Conservation (phyloP, 2,113 vertebrate genomes). For the Dipodomys stephensi region DNA sequence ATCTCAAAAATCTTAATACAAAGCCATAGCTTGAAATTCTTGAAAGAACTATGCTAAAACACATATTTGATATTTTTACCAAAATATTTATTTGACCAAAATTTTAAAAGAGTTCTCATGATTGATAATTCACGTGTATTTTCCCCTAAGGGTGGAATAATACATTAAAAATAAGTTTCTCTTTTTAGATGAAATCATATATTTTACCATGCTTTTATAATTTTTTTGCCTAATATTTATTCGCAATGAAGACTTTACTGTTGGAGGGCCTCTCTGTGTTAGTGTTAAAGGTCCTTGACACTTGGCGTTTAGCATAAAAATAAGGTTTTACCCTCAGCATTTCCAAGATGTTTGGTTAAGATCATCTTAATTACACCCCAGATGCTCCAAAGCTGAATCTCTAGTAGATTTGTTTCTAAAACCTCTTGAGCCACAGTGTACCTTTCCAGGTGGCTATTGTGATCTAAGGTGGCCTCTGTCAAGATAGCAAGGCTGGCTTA, state of each 20-base stretch:
- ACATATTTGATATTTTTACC: no score
- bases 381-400: not conserved
- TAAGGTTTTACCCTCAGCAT: not conserved
- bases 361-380: not conserved
- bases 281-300: not conserved
- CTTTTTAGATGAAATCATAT: not conserved
- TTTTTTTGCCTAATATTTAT: not conserved
- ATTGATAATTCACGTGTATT: not conserved
- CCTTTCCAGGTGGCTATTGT: not conserved
- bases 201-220: not conserved
- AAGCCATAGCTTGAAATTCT: not conserved
- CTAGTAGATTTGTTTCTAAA: not conserved
- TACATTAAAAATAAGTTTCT: not conserved
- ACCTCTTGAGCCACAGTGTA: fast-evolving
- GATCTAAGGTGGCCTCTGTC: not conserved
- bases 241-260: not conserved
- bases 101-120: not conserved
- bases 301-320: not conserved
- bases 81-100: not conserved
- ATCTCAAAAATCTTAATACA: not conserved
- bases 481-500: no score
- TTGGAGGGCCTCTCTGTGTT: not conserved
- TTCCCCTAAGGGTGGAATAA: not conserved
- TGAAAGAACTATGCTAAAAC: not conserved
- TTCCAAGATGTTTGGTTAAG: not conserved